Evolutionary conservation across 2,797 vertebrate species (phyloP), one percentile per base, ranked within the genome.

Genomic region (Eremophila alpestris): DNA sequence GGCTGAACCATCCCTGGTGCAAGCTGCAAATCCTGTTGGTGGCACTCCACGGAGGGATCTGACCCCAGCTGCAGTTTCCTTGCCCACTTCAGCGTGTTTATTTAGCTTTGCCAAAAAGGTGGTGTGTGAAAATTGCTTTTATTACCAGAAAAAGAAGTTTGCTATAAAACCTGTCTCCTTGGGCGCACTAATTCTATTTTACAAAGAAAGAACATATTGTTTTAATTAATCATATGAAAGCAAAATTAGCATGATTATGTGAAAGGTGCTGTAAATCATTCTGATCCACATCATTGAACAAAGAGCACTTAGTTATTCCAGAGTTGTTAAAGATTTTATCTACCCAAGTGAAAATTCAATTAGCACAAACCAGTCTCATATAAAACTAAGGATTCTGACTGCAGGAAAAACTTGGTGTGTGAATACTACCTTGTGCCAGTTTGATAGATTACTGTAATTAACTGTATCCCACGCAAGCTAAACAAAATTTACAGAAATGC

Each of bases 361-460:
- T 98, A 98, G 96, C 92, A 94, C 97, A 95, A 96, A 96, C 96
- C 93, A 90, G 94, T 93, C 95, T 97, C 93, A 89, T 97, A 96
- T 97, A 96, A 97, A 97, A 97, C 93, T 89, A 96, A 97, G 93
- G 92, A 97, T 97, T 98, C 97, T 96, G 94, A 96, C 96, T 97
- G 92, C 93, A 95, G 95, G 97, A 94, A 77, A 97, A 97, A 93
- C 85, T 97, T 80, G 90, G 95, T 96, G 85, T 97, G 96, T 97
- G 97, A 98, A 97, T 97, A 93, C 95, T 97, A 97, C 98, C 97
- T 97, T 96, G 90, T 97, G 97, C 98, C 97, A 98, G 97, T 98
- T 98, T 98, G 98, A 99, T 98, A 98, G 98, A 99, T 98, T 98
- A 97, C 97, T 97, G 95, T 98, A 98, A 98, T 99, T 98, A 98